Evolutionary conservation across 1,140 invertebrate genomes (phyloP), one percentile per base, ranked within the genome.

Genomic region (Cephus cinctus): DNA sequence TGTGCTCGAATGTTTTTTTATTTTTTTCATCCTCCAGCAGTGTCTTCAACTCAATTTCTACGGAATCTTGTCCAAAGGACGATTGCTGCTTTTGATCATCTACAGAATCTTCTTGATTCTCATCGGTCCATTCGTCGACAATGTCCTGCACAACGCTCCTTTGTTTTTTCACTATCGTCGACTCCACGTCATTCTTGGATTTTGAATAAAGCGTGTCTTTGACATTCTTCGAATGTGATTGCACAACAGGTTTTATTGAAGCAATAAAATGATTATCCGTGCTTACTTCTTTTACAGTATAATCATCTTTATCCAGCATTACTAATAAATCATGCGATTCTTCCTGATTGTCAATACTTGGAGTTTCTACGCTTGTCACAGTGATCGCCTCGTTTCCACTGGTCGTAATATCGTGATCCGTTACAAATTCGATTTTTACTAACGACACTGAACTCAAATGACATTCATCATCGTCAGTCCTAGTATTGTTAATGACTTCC

Each of bases 81-180:
- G 41, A 19, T 15, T 0, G 31, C 32, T 16, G 60, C 45, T 19
- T 30, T 25, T 50, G 56, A 2, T 50, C 43, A 2, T 35, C 40
- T 2, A 35, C 14, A 32, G 50, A 18, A 31, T 48, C 52, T 20
- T 75, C 69, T n/a, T 72, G 19, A 44, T 69, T 69, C 31, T 76
- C 73, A 22, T 73, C 75, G 2, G 59, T 62, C 75, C 75, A 77
- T 40, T 77, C 75, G 35, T 76, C 71, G 43, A 73, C 74, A 9
- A 77, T 77, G 40, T 72, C 69, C 42, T 77, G 69, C 40, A 77
- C 73, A 2, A 76, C 66, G 40, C 69, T 76, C 20, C 71, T 61
- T 20, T 65, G 61, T 21, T 67, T 74, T 16, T 54, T n/a, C n/a
- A n/a, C n/a, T n/a, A n/a, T 56, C 5, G 52, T 34, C 5, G 40